Evolutionary conservation across 2,797 vertebrate genomes (phyloP), one percentile per base, ranked within the genome.

Genomic region (Lateolabrax maculatus): DNA sequence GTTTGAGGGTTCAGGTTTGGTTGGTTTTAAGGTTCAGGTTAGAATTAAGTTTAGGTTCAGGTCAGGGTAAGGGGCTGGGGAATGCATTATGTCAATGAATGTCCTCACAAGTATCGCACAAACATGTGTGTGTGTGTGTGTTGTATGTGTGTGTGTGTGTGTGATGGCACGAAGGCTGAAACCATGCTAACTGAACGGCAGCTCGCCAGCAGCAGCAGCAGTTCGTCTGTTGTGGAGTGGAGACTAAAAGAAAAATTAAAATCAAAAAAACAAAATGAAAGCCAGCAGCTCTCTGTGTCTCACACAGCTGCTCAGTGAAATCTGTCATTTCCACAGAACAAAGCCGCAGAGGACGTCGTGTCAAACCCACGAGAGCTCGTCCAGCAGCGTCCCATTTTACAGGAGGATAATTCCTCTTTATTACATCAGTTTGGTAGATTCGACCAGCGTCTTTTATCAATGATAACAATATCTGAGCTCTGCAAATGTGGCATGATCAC

Each of bases 141-240:
- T n/a, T 52, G 29, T 52, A 25, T 41, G 44, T 37, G 23, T 16
- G 29, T 41, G 27, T 51, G 78, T 71, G 48, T 51, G 48, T 75
- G 37, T 49, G 63, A 41, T 27, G 75, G 53, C 56, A 68, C 2
- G n/a, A 1, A 73, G 55, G 72, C 61, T 88, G 64, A 66, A 49
- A 60, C 60, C 69, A 58, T 58, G 76, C 43, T 21, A 53, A 37
- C 61, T 73, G 71, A 76, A 62, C 43, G 79, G 76, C 84, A 11
- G 61, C 43, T 9, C 8, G 34, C 83, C 81, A 71, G 64, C 74
- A 60, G 77, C 76, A 64, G 60, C 74, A 37, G 48, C 65, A 41
- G 83, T 69, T 75, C 57, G 36, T 72, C 27, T 19, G 4, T 60
- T 81, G 60, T 65, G 0, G 23, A 62, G 7, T 5, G 21, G 56